Evolutionary conservation across 2,888 invertebrate genomes (phyloP).

Genomic region (Lasioglossum marginatum): DNA sequence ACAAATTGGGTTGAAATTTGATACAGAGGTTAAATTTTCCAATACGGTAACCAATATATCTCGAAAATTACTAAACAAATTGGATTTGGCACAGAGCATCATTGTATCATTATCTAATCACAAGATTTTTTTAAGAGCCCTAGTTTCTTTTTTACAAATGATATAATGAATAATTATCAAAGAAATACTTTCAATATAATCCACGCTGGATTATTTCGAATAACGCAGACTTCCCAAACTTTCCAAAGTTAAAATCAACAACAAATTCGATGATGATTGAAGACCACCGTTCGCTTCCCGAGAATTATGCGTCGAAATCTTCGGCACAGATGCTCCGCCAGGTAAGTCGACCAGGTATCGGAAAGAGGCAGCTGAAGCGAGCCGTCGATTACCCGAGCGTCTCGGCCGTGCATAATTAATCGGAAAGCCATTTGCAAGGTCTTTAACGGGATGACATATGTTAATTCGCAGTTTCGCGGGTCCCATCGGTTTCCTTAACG

Average conservation of each 20-base stretch:
- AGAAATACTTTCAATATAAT: too few relatives aligned
- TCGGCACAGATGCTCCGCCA: background rate
- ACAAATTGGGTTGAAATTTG: too few relatives aligned
- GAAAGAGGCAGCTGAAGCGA: slow-evolving; percentile 1
- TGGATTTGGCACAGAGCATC: too few relatives aligned
- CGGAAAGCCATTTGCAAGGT: slow-evolving; percentile 14
- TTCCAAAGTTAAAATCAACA: background rate
- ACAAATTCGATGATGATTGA: background rate
- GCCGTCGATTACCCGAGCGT: background rate
- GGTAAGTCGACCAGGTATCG: background rate
- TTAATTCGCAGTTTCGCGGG: slow-evolving; percentile 12
- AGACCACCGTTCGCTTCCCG: background rate
- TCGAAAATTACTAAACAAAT: too few relatives aligned
- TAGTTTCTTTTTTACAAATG: too few relatives aligned
- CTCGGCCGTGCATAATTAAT: slow-evolving; percentile 11
- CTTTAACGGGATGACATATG: slow-evolving; percentile 18
- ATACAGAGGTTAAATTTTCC: too few relatives aligned
- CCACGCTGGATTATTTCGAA: too few relatives aligned
- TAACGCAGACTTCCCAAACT: background rate
- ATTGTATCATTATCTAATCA: too few relatives aligned
- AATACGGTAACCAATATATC: too few relatives aligned
- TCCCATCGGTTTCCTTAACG: slow-evolving; percentile 13
- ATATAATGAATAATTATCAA: too few relatives aligned
- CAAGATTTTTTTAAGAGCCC: too few relatives aligned
- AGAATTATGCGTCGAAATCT: background rate